Base-by-base conservation (phyloP, 1,140 invertebrate species). In the Xylocopa sonorina region DNA sequence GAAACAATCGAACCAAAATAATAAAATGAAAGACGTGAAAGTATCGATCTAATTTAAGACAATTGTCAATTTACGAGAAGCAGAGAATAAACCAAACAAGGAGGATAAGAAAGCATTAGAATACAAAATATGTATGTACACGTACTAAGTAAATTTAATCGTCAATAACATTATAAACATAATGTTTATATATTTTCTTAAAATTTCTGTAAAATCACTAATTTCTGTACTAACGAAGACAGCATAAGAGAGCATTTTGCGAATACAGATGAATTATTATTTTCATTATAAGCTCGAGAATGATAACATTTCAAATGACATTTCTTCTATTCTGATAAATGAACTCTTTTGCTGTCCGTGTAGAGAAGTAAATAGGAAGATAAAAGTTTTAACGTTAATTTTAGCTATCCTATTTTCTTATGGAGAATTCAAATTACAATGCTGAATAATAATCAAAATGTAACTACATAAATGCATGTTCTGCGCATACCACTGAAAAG, bases 161-260 rank as follows among this genome's bases (percentile, higher is more conserved):
- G 64, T 74, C 76, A 73, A 53, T 87, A 88, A 83, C 74, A n/a
- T 87, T 85, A 88, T 75, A 76, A 84, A 82, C 41, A 78, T 78
- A 67, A 75, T 58, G 78, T 69, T 77, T 82, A 73, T 88, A 80
- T 89, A 88, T 89, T 88, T 89, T 88, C 80, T 81, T 88, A 87
- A 84, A 76, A 78, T 81, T 84, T 82, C 66, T 81, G 83, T 82
- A 86, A 79, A 71, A 69, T 58, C 76, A 48, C 27, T 85, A 60
- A 78, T 77, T 84, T 83, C 86, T 75, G 50, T 72, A 82, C 38
- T 78, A 80, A 88, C 62, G 69, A 79, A n/a, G 78, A 27, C 80
- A 85, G 85, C 81, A 85, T 27, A 74, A 73, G 79, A 68, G 82
- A 77, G 53, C 66, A 71, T 66, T 68, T 67, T 72, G 27, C 46